Base-by-base conservation (phyloP, 2,113 vertebrate species). In the Cygnus atratus region DNA sequence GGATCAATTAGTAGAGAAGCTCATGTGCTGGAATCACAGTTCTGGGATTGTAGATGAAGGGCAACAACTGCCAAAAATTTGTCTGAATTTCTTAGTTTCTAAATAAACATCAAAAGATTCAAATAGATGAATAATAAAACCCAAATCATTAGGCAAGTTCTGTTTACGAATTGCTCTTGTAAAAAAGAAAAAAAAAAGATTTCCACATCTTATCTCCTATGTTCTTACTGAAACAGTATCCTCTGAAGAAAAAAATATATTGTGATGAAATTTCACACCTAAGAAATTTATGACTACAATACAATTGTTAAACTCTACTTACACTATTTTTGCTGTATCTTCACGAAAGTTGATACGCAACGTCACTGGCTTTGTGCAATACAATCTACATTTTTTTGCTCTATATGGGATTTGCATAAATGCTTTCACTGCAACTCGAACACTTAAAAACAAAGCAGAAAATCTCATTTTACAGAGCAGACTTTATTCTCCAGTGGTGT, bases 331-430 rank as follows among this genome's bases (percentile, higher is more conserved):
- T 17, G 98, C 97, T 41, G 86, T 98, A 78, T 98, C 88, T 78
- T 97, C 96, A 24, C n/a, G 93, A 10, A 98, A 73, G 93, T 98
- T 95, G 10, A 99, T 88, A n/a, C 46, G 95, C 33, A 99, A 88
- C 0, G 98, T 99, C 83, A 98, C 92, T 20, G 99, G 99, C 67
- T 97, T 97, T 72, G 98, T 97, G 84, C 98, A 94, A 33, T 98
- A 97, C 35, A 99, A 95, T 35, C 97, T 96, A 85, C 99, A 99
- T 77, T 97, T 98, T 82, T 95, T 98, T 15, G 98, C 98, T 96
- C 98, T 98, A 13, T 98, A 98, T 1, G 99, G 99, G 46, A 99
- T 97, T 90, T 97, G 95, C 79, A 99, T 97, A 94, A 99, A 99
- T 8, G 93, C 68, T 67, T 97, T 96, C 52, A 97, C n/a, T 7